phyloP scores from a whole-genome alignment of 2,113 vertebrate species.

The Dromas ardeola region DNA sequence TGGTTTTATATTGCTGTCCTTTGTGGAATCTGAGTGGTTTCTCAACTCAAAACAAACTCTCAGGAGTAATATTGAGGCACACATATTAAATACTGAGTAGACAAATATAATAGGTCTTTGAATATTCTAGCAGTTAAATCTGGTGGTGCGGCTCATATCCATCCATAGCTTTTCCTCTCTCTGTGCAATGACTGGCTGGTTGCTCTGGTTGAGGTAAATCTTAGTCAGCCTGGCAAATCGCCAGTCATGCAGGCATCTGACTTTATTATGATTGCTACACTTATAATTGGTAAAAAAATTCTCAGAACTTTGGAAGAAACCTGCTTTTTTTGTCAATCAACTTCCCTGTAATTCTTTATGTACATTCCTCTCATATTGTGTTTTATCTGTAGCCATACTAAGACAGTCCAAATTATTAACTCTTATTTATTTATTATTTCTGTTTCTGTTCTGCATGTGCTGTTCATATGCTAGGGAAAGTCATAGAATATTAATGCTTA shows the following conservation, averaged over 20 bases:
- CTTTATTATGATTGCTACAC: not conserved
- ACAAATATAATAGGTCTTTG: not conserved
- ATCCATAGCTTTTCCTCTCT: not conserved
- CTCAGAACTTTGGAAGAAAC: not conserved
- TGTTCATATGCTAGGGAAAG: not conserved
- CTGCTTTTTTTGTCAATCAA: not conserved
- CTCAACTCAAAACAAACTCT: not conserved
- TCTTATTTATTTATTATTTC: not conserved
- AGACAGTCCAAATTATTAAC: not conserved
- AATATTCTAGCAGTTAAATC: not conserved
- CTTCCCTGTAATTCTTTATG: not conserved
- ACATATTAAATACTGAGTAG: not conserved
- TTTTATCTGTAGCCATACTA: not conserved
- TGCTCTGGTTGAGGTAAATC: not conserved
- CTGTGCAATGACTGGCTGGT: not conserved
- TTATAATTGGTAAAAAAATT: not conserved
- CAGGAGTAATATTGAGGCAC: not conserved
- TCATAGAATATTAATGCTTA: not conserved
- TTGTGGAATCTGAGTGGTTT: not conserved
- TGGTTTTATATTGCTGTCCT: not conserved
- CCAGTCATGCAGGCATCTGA: not conserved
- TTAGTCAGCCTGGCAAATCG: not conserved
- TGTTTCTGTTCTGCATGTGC: not conserved
- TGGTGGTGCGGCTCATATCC: not conserved
- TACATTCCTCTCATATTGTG: not conserved